Evolutionary conservation across 2,113 vertebrate genomes (phyloP).

Genomic region (Actenoides hombroni): DNA sequence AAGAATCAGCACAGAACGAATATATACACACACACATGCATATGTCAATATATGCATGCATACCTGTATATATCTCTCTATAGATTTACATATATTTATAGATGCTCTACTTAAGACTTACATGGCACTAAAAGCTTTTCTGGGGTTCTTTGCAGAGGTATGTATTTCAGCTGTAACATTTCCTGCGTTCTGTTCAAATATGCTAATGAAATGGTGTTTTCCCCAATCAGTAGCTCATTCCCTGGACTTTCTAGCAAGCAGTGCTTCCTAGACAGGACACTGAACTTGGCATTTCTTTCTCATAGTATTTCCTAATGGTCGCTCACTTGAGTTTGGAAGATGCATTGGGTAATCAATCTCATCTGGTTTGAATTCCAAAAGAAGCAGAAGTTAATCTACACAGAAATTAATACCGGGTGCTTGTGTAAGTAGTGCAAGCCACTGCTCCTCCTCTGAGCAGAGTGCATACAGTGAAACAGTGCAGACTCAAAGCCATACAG

Average conservation of each 20-base stretch:
- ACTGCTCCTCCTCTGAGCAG: constrained; percentile 57
- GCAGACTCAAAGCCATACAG: constrained; percentile 62
- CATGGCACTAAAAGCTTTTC: background rate
- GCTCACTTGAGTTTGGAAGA: background rate
- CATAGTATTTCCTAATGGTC: background rate
- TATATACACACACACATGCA: background rate
- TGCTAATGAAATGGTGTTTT: background rate
- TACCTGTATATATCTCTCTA: background rate
- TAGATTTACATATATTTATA: background rate
- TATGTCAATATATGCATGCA: too few species aligned
- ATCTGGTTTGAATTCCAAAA: background rate
- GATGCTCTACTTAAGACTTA: background rate
- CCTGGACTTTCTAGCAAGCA: background rate
- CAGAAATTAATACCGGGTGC: constrained; percentile 21
- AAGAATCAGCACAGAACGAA: background rate
- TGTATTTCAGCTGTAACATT: background rate
- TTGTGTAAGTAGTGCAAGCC: constrained; percentile 63
- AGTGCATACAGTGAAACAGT: constrained; percentile 60
- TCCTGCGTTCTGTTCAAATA: background rate
- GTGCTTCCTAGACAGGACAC: background rate
- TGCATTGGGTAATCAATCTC: background rate
- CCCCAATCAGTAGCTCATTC: background rate
- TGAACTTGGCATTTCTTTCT: background rate
- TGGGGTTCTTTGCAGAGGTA: background rate
- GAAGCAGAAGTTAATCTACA: background rate